Percentiles rank a stretch among this genome's conserved stretches.
Evolutionary conservation across 2,113 vertebrate species (phyloP).

Genomic region (Falcunculus frontatus): DNA sequence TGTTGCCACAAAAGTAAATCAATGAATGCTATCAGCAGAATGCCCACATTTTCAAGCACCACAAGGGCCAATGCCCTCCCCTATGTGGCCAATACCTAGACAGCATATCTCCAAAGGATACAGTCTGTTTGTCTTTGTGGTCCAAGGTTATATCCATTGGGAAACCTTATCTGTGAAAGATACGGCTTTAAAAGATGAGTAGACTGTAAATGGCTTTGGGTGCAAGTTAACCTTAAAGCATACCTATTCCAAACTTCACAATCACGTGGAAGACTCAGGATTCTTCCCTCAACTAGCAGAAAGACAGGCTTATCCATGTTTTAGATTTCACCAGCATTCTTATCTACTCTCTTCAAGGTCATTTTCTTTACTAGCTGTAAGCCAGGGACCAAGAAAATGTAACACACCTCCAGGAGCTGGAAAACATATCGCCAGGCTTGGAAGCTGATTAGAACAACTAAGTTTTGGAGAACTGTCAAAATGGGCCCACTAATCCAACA

Average conservation of each 20-base stretch:
- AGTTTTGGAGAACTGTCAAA: background rate
- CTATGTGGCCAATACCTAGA: background rate
- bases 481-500: background rate
- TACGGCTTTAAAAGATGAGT: background rate
- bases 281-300: background rate
- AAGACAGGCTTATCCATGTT: background rate
- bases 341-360: background rate
- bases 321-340: background rate
- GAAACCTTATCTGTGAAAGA: conserved; percentile 40
- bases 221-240: background rate
- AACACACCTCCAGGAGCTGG: background rate
- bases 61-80: background rate
- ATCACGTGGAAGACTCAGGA: background rate
- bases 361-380: background rate
- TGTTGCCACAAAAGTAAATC: conserved; percentile 15
- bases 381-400: background rate
- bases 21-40: conserved; percentile 21
- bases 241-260: background rate
- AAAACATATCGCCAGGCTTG: background rate
- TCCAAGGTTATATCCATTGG: conserved; percentile 34
- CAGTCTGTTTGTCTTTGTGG: background rate
- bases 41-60: conserved; percentile 11
- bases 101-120: background rate
- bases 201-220: background rate
- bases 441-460: background rate